A percentile compares a stretch with the other conserved stretches of the same genome.
phyloP scores from a whole-genome alignment of 1,140 invertebrate species.

The Caligus rogercresseyi region DNA sequence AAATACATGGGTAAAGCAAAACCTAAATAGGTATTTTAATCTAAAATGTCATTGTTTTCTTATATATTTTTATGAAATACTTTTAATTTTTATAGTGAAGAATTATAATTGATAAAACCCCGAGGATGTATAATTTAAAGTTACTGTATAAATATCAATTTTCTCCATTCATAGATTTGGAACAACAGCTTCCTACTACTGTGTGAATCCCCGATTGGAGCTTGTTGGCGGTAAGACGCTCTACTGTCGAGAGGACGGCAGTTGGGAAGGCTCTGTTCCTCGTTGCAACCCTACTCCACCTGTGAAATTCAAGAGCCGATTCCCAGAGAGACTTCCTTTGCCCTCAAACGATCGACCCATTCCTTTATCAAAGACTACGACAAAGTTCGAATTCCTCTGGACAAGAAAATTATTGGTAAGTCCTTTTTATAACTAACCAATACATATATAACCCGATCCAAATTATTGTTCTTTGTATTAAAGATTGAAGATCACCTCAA shows the following conservation, averaged over 20 bases:
- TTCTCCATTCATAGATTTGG: slow-evolving; percentile 34
- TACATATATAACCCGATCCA: no score
- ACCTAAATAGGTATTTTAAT: no score
- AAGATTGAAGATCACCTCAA: no score
- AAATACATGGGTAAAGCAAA: no score
- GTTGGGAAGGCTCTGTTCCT: slow-evolving; percentile 56
- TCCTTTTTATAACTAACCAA: no score
- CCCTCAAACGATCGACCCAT: not conserved
- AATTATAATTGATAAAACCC: no score
- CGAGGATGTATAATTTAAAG: not conserved
- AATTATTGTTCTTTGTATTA: no score
- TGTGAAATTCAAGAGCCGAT: not conserved
- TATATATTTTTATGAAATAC: no score
- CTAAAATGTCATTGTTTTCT: no score
- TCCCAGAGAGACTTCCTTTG: not conserved
- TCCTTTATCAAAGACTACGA: no score
- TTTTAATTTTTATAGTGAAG: no score
- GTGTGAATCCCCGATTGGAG: slow-evolving; percentile 39
- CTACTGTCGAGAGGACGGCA: slow-evolving; percentile 50
- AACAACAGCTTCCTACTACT: slow-evolving; percentile 52
- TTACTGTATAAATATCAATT: no score
- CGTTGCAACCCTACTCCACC: slow-evolving; percentile 41
- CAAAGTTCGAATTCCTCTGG: not conserved
- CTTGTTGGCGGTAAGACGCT: slow-evolving; percentile 47
- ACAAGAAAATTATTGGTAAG: not conserved